Conservation (phyloP, 2,888 invertebrate species). For the Camptogramma bilineatum region DNA sequence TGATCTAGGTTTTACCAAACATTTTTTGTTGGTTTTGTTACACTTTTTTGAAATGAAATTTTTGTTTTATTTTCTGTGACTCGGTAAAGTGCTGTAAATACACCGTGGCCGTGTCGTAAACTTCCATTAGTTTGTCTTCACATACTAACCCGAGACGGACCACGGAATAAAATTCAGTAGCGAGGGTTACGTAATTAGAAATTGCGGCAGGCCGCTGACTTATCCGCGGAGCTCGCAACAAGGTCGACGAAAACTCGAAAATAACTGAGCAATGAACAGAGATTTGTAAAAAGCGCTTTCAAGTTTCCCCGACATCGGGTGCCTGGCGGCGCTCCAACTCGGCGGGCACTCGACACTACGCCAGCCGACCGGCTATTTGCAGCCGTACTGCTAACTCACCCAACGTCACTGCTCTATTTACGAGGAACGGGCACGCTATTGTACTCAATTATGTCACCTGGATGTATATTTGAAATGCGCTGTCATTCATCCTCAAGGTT, state of each 20-base stretch:
- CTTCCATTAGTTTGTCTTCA: constrained; percentile 31
- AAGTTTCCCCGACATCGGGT: constrained; percentile 68
- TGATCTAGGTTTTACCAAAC: neutral
- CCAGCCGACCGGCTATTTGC: constrained; percentile 78
- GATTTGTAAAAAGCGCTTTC: constrained; percentile 81
- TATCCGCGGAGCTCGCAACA: constrained; percentile 66
- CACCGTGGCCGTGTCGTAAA: constrained; percentile 24
- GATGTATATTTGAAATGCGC: constrained; percentile 58
- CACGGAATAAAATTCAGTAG: constrained; percentile 19
- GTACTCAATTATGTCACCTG: constrained; percentile 79
- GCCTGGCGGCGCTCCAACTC: constrained; percentile 73
- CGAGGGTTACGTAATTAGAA: constrained; percentile 64
- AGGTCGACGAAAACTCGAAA: constrained; percentile 78
- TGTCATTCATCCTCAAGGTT: constrained; percentile 63
- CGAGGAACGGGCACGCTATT: constrained; percentile 69
- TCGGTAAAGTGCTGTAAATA: constrained; percentile 26
- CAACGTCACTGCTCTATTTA: constrained; percentile 83
- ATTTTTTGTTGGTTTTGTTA: too few species aligned
- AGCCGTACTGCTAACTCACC: constrained; percentile 70
- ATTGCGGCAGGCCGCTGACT: constrained; percentile 73
- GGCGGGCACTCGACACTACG: constrained; percentile 73
- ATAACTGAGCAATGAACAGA: constrained; percentile 76
- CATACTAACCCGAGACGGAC: constrained; percentile 22
- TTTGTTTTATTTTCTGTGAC: constrained; percentile 10
- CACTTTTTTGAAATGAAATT: constrained; percentile 5